phyloP scores from a whole-genome alignment of 2,113 vertebrate species.

The Neolamprologus fasciatus region DNA sequence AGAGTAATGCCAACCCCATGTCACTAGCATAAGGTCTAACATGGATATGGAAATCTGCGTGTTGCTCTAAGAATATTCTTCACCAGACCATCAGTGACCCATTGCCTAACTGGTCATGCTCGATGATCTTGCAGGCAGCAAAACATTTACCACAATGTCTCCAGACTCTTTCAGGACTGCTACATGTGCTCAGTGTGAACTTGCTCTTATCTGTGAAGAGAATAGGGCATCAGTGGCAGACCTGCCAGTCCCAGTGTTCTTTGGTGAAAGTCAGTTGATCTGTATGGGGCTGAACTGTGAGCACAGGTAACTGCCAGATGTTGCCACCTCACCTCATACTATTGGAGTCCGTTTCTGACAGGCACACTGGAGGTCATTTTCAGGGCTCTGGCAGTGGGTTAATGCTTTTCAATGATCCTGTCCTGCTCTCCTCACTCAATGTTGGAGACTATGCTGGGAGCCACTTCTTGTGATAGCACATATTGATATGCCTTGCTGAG shows the following conservation, averaged over 20 bases:
- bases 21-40: not conserved
- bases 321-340: not conserved
- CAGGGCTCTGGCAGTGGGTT: not conserved
- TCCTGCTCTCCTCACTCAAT: not conserved
- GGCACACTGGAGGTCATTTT: not conserved
- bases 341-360: not conserved
- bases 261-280: not conserved
- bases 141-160: not conserved
- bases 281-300: not conserved
- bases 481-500: not conserved
- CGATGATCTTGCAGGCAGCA: not conserved
- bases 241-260: accelerated
- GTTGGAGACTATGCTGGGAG: not conserved
- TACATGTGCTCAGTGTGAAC: not conserved
- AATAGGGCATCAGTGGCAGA: not conserved
- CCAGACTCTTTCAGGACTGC: not conserved
- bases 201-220: not conserved
- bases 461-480: not conserved
- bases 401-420: not conserved
- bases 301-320: not conserved
- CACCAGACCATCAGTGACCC: not conserved
- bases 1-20: not conserved
- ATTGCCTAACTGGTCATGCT: accelerated
- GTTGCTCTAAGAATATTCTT: not conserved
- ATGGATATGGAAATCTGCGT: not conserved